phyloP scores from a whole-genome alignment of 2,888 invertebrate species.

The Xylophagus ater region DNA sequence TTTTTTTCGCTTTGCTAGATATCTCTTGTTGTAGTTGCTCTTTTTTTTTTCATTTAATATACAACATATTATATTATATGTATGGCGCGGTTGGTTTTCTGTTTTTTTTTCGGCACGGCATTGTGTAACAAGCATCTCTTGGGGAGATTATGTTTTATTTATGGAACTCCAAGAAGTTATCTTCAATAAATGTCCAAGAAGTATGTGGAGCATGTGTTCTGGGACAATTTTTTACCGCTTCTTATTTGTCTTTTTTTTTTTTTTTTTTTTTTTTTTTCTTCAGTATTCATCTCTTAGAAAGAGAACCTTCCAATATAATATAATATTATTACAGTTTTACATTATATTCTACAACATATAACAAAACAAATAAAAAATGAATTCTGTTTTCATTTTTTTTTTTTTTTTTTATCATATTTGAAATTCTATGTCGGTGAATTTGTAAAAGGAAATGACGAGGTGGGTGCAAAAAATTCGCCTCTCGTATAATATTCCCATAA shows the following conservation, averaged over 20 bases:
- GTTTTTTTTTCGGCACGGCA: too few relatives aligned
- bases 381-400: too few relatives aligned
- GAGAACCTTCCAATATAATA: background rate
- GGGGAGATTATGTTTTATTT: slow-evolving; percentile 40
- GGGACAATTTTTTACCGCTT: slow-evolving; percentile 36
- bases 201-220: slow-evolving; percentile 42
- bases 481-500: slow-evolving; percentile 24
- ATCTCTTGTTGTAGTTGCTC: too few relatives aligned
- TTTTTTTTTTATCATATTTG: too few relatives aligned
- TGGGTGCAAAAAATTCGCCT: slow-evolving; percentile 24
- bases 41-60: too few relatives aligned
- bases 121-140: slow-evolving; percentile 18
- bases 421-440: slow-evolving; percentile 22
- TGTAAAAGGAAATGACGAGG: slow-evolving; percentile 22
- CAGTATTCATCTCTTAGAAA: background rate
- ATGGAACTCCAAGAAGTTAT: slow-evolving; percentile 39
- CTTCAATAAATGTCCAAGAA: slow-evolving; percentile 41
- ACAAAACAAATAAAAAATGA: too few relatives aligned
- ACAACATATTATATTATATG: too few relatives aligned
- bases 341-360: too few relatives aligned
- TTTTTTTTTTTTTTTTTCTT: background rate
- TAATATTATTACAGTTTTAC: too few relatives aligned
- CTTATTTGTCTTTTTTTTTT: slow-evolving; percentile 17
- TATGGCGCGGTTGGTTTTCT: too few relatives aligned
- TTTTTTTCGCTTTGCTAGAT: too few relatives aligned